Percentiles rank a stretch among this genome's conserved stretches.
Evolutionary conservation across 1,140 invertebrate species (phyloP).

Genomic region (Ericerus pela): DNA sequence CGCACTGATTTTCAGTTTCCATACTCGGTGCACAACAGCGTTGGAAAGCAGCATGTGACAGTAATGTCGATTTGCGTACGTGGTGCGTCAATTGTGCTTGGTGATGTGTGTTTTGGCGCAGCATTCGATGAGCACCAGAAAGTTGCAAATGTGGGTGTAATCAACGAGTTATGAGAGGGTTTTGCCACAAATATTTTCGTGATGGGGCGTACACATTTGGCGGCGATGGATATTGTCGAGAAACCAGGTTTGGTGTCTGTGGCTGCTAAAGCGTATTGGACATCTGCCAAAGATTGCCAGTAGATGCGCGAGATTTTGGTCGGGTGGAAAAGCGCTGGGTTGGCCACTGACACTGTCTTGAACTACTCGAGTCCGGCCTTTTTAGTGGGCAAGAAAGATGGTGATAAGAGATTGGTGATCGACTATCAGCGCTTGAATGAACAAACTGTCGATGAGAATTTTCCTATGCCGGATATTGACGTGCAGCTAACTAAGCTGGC

Average conservation of each 20-base stretch:
- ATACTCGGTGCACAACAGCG: too few species aligned
- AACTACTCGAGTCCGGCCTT: not conserved
- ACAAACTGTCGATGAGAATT: slow-evolving; percentile 32
- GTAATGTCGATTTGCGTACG: too few species aligned
- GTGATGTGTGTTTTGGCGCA: too few species aligned
- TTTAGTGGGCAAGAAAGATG: not conserved
- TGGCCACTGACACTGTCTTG: not conserved
- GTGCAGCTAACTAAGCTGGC: slow-evolving; percentile 33
- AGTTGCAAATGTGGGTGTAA: too few species aligned
- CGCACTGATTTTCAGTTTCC: too few species aligned
- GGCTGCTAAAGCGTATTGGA: not conserved
- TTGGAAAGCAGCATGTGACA: too few species aligned
- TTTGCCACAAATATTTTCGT: not conserved
- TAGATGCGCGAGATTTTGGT: not conserved
- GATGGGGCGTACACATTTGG: not conserved
- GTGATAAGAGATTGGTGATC: slow-evolving; percentile 18
- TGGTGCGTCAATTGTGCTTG: too few species aligned
- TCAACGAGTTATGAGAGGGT: too few species aligned
- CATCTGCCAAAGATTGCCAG: not conserved
- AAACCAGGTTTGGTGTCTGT: not conserved
- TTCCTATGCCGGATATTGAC: slow-evolving; percentile 37
- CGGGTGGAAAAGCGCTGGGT: not conserved
- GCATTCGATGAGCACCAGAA: too few species aligned
- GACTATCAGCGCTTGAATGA: slow-evolving; percentile 32
- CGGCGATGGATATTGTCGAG: not conserved